These are phyloP conservation scores for Ceratothoa steindachneri DNA, from an alignment of 2,888 invertebrate genomes.

Conservation along the genomic window DNA sequence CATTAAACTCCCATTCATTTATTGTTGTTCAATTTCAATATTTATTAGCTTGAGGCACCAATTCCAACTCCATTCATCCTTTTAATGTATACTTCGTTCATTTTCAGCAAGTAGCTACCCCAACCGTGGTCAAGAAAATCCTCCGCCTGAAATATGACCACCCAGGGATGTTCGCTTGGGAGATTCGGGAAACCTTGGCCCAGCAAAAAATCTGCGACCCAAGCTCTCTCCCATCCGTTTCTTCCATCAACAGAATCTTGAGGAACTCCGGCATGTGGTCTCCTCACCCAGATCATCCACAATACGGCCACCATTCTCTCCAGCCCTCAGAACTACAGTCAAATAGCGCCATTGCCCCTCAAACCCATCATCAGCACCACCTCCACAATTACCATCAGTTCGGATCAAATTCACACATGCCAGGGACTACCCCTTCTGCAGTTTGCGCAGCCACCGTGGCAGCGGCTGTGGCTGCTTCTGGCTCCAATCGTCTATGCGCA, in stretches of 20 bases:
- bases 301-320: not conserved
- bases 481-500: not conserved
- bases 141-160: slow-evolving; percentile 89
- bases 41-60: too few relatives aligned
- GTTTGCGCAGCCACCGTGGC: slow-evolving; percentile 30
- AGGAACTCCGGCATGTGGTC: slow-evolving; percentile 54
- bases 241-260: slow-evolving; percentile 88
- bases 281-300: slow-evolving; percentile 1
- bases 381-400: not conserved
- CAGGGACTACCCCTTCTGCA: not conserved
- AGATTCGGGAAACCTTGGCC: slow-evolving; percentile 83
- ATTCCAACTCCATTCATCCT: not conserved
- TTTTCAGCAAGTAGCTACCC: slow-evolving; percentile 88
- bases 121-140: slow-evolving; percentile 91
- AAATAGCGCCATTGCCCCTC: not conserved
- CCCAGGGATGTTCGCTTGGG: slow-evolving; percentile 95
- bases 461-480: slow-evolving; percentile 22
- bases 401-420: not conserved
- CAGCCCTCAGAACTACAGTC: not conserved
- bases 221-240: slow-evolving; percentile 76
- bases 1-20: too few relatives aligned
- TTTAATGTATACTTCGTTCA: slow-evolving; percentile 4
- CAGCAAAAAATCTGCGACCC: slow-evolving; percentile 82
- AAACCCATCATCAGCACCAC: not conserved
- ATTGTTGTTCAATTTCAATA: too few relatives aligned